Conservation (phyloP, 2,113 vertebrate species). For the Corydoras sp. region DNA sequence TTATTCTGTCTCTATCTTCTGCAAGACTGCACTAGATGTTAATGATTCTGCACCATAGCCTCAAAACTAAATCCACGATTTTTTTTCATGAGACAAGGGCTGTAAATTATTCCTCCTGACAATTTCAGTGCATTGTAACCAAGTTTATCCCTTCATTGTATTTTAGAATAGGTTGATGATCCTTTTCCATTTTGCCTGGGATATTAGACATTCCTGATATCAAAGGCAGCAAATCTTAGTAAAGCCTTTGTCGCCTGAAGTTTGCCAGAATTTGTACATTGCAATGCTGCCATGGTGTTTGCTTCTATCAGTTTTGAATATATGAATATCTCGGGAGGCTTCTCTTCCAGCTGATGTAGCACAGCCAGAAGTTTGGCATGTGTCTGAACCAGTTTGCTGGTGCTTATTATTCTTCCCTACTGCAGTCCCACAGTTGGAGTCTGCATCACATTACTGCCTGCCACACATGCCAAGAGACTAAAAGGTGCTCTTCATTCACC, state of each 20-base stretch:
- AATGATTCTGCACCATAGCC: slow-evolving; percentile 35
- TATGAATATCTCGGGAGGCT: slow-evolving; percentile 26
- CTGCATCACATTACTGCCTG: slow-evolving; percentile 42
- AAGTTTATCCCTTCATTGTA: slow-evolving; percentile 12
- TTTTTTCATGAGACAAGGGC: slow-evolving; percentile 7
- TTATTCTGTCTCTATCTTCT: slow-evolving; percentile 36
- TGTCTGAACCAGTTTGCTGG: slow-evolving; percentile 36
- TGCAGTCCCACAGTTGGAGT: slow-evolving; percentile 36
- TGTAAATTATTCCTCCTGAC: slow-evolving; percentile 13
- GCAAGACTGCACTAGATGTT: slow-evolving; percentile 29
- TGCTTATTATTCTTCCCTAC: slow-evolving; percentile 38
- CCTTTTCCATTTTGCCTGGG: no score
- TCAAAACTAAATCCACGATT: slow-evolving; percentile 9
- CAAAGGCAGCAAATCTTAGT: no score
- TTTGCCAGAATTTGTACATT: slow-evolving; percentile 28
- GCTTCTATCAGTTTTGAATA: slow-evolving; percentile 36
- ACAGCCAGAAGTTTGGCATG: slow-evolving; percentile 25
- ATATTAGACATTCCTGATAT: no score
- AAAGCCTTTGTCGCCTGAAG: slow-evolving; percentile 6
- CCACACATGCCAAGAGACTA: slow-evolving; percentile 36
- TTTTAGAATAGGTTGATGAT: background rate
- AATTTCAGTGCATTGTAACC: background rate
- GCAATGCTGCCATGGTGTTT: slow-evolving; percentile 2
- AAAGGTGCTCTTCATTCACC: slow-evolving; percentile 35
- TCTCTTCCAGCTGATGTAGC: slow-evolving; percentile 34